phyloP scores from a whole-genome alignment of 2,888 invertebrate species.

The Synergus itoensis region DNA sequence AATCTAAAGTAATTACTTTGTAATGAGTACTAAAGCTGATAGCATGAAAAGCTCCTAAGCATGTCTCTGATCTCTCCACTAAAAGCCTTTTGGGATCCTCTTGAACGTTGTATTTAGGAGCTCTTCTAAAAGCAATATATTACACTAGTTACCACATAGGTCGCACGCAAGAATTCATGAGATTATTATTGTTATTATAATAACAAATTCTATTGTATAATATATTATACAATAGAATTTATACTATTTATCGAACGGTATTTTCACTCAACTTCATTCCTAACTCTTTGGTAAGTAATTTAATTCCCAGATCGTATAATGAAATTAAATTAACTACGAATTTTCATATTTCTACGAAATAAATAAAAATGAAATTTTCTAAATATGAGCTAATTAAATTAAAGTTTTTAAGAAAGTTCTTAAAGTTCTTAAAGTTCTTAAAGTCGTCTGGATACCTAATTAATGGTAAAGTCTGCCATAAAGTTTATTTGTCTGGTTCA shows the following conservation, averaged over 20 bases:
- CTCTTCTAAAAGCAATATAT: constrained; percentile 11
- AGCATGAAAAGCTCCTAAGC: constrained; percentile 26
- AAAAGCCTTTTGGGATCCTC: constrained; percentile 33
- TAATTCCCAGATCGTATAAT: not conserved
- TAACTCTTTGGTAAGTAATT: not conserved
- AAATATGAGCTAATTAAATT: not conserved
- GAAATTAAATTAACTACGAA: not conserved
- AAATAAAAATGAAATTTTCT: not conserved
- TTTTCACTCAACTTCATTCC: not conserved
- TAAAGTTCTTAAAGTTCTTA: no score
- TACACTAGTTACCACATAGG: constrained; percentile 2
- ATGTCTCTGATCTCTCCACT: constrained; percentile 31
- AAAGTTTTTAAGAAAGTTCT: no score
- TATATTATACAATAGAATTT: not conserved
- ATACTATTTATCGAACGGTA: not conserved
- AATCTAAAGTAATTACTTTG: not conserved
- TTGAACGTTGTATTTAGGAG: constrained; percentile 25
- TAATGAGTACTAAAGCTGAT: constrained; percentile 3
- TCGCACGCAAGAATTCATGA: constrained; percentile 3
- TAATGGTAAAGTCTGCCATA: not conserved
- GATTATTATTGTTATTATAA: not conserved
- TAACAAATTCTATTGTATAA: no score
- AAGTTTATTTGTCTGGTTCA: constrained; percentile 22
- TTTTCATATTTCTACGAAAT: no score
- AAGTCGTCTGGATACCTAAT: no score